Conservation (phyloP, 2,888 invertebrate species). For the Latheticus oryzae region DNA sequence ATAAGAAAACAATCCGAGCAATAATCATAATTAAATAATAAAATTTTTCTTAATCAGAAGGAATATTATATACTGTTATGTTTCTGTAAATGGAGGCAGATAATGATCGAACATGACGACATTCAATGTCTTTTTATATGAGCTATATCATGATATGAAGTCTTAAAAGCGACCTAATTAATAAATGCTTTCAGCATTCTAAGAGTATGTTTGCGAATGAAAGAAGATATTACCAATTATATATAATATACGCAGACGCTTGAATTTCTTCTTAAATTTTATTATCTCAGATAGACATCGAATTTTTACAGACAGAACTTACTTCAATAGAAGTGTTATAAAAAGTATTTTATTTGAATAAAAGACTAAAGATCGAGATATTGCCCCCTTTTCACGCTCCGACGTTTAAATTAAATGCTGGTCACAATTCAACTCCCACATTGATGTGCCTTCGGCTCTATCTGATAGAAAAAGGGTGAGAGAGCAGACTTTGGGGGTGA, state of each 20-base stretch:
- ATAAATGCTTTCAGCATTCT: constrained; percentile 51
- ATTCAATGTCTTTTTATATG: constrained; percentile 38
- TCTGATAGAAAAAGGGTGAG: constrained; percentile 15
- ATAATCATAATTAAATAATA: constrained; percentile 41
- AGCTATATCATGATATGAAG: constrained; percentile 35
- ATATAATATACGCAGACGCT: constrained; percentile 7
- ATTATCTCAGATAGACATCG: constrained; percentile 32
- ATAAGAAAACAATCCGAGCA: too few relatives aligned
- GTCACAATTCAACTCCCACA: constrained; percentile 55
- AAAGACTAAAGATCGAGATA: constrained; percentile 48
- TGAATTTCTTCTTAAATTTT: constrained; percentile 4
- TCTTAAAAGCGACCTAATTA: constrained; percentile 48
- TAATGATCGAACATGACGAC: constrained; percentile 51
- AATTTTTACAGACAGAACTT: constrained; percentile 32
- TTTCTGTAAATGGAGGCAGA: constrained; percentile 53
- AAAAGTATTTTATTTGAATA: constrained; percentile 20
- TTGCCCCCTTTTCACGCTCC: constrained; percentile 51
- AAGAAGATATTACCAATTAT: constrained; percentile 52
- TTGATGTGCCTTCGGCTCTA: constrained; percentile 20
- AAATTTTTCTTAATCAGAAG: constrained; percentile 45
- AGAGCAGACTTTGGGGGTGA: too few relatives aligned
- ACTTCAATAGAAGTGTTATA: constrained; percentile 4
- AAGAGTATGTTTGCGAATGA: constrained; percentile 43
- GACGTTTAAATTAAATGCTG: constrained; percentile 55
- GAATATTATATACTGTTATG: constrained; percentile 49